Conservation (phyloP, 2,797 vertebrate species). For the Pseudocheirus occidentalis region DNA sequence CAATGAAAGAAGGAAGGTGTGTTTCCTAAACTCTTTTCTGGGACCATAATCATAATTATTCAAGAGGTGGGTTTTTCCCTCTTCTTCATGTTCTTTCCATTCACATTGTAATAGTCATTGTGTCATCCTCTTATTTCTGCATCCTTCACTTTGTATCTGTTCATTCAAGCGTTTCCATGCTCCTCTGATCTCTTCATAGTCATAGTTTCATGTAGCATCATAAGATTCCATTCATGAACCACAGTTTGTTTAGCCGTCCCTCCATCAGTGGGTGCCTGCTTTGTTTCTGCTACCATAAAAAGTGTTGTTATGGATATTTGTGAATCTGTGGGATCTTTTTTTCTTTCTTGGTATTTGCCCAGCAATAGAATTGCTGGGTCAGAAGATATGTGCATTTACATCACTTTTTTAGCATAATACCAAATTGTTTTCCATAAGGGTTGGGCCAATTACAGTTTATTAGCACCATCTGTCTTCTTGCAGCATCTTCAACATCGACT, state of each 20-base stretch:
- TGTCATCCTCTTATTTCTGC: neutral
- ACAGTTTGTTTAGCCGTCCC: neutral
- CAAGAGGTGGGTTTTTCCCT: neutral
- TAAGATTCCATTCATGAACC: neutral
- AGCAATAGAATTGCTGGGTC: neutral
- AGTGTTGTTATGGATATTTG: neutral
- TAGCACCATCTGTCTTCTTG: neutral
- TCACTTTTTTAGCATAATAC: neutral
- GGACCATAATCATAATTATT: neutral
- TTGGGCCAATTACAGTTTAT: neutral
- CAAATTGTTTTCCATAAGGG: neutral
- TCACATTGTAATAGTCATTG: neutral
- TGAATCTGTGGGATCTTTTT: neutral
- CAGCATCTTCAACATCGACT: neutral
- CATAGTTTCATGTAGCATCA: neutral
- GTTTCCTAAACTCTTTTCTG: neutral
- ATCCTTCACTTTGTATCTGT: neutral
- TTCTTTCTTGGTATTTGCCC: neutral
- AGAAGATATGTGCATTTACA: neutral
- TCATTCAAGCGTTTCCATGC: neutral
- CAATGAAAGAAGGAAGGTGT: neutral
- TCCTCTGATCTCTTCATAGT: neutral
- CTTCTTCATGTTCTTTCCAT: neutral
- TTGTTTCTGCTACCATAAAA: neutral
- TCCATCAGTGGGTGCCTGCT: neutral